phyloP scores from a whole-genome alignment of 2,888 invertebrate genomes.

The Malthinus seriepunctatus region DNA sequence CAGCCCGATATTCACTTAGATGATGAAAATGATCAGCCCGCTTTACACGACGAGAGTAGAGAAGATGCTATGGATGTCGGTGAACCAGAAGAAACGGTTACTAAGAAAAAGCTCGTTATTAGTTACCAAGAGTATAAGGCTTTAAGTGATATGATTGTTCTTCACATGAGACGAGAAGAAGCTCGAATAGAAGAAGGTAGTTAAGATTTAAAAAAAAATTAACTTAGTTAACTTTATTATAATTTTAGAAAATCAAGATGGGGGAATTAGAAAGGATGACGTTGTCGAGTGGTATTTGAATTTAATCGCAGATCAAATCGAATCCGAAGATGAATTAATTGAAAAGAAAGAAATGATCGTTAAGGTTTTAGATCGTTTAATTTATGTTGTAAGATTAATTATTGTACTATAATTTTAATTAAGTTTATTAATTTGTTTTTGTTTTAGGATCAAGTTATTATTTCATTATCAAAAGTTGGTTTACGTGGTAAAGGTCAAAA shows the following conservation, averaged over 20 bases:
- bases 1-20: conserved; percentile 96
- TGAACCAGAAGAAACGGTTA: conserved; percentile 39
- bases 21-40: conserved; percentile 68
- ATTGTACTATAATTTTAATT: not conserved
- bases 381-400: conserved; percentile 70
- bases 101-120: conserved; percentile 77
- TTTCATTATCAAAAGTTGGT: conserved; percentile 66
- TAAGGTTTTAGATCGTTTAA: conserved; percentile 90
- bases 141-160: conserved; percentile 87
- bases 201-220: not conserved
- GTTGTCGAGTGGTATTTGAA: conserved; percentile 93
- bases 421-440: conserved; percentile 14
- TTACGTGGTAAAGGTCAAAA: conserved; percentile 57
- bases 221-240: too few relatives aligned
- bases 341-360: conserved; percentile 88
- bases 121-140: conserved; percentile 94
- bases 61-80: conserved; percentile 52
- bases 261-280: conserved; percentile 77
- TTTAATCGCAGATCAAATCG: conserved; percentile 84
- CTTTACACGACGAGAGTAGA: conserved; percentile 60
- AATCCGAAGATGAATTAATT: conserved; percentile 87
- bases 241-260: conserved; percentile 49
- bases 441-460: conserved; percentile 79
- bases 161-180: conserved; percentile 88
- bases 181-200: conserved; percentile 66